Evolutionary conservation across 2,888 invertebrate genomes (phyloP).

Genomic region (Cheilosia scutellata): DNA sequence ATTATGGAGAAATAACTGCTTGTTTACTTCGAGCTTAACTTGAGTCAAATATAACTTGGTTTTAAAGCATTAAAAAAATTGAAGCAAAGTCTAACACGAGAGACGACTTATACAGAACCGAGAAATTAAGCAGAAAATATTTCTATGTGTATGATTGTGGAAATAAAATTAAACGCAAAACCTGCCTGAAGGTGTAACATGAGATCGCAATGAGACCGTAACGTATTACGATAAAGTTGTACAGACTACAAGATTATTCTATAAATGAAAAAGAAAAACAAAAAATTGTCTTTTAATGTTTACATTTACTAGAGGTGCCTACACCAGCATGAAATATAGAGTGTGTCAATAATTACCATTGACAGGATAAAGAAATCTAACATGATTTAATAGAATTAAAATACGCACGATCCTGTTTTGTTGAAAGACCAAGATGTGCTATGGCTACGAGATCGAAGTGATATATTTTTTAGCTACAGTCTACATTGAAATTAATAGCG

Average conservation of each 20-base stretch:
- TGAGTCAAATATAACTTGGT: conserved; percentile 2
- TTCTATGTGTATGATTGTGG: conserved; percentile 4
- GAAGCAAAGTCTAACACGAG: conserved; percentile 16
- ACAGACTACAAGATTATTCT: conserved; percentile 29
- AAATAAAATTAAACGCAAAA: conserved; percentile 16
- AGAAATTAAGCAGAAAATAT: conserved; percentile 53
- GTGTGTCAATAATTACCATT: conserved; percentile 28
- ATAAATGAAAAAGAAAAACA: conserved; percentile 7
- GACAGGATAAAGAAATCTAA: conserved; percentile 16
- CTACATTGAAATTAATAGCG: too few relatives aligned
- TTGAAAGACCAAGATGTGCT: too few relatives aligned
- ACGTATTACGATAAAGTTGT: conserved; percentile 57
- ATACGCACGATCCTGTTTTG: not conserved
- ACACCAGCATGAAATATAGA: conserved; percentile 19
- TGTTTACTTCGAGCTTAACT: conserved; percentile 12
- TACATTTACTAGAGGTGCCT: conserved; percentile 16
- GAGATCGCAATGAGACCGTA: conserved; percentile 70
- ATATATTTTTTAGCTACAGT: too few relatives aligned
- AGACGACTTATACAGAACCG: conserved; percentile 17
- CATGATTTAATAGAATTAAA: conserved; percentile 3
- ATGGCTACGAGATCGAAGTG: too few relatives aligned
- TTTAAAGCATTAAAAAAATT: conserved; percentile 2
- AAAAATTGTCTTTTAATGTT: conserved; percentile 43
- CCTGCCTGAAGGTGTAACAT: conserved; percentile 34
- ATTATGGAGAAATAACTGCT: conserved; percentile 4